Conservation (phyloP, 92 coral and sea anemone species). For the Epizoanthus illoricatus region DNA sequence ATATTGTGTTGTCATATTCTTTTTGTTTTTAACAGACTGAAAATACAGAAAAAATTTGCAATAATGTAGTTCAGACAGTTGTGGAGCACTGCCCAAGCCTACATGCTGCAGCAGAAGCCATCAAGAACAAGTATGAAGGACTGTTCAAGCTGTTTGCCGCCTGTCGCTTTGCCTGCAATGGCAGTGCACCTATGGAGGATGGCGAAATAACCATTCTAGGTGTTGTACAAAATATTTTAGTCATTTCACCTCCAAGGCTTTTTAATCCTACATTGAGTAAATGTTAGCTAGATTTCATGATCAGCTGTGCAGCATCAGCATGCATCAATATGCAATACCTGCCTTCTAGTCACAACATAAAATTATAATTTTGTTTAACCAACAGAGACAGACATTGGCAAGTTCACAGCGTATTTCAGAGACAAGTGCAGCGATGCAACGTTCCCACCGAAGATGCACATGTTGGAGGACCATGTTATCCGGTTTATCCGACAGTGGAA, state of each 20-base stretch:
- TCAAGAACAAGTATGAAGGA: neutral
- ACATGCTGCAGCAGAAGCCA: slow-evolving; percentile 11
- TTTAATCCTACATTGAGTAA: neutral
- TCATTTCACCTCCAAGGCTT: neutral
- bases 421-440: neutral
- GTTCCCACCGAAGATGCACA: slow-evolving; percentile 29
- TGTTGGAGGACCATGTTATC: slow-evolving; percentile 29
- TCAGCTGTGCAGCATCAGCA: too few relatives aligned
- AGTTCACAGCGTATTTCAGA: neutral
- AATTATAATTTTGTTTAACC: neutral
- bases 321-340: too few relatives aligned
- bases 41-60: neutral
- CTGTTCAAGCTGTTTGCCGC: slow-evolving; percentile 15
- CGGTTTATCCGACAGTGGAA: slow-evolving; percentile 11
- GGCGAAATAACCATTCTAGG: neutral
- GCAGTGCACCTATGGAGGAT: slow-evolving; percentile 17
- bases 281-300: neutral
- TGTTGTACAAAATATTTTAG: neutral
- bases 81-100: slow-evolving; percentile 1
- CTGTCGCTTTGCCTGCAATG: slow-evolving; percentile 7
- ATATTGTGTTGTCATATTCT: neutral
- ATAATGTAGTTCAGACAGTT: neutral
- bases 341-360: too few relatives aligned
- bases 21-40: neutral
- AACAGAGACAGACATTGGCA: slow-evolving; percentile 22